Percentiles rank a stretch among this genome's conserved stretches.
phyloP scores from a whole-genome alignment of 2,797 vertebrate species.

The Holocentrus rufus region DNA sequence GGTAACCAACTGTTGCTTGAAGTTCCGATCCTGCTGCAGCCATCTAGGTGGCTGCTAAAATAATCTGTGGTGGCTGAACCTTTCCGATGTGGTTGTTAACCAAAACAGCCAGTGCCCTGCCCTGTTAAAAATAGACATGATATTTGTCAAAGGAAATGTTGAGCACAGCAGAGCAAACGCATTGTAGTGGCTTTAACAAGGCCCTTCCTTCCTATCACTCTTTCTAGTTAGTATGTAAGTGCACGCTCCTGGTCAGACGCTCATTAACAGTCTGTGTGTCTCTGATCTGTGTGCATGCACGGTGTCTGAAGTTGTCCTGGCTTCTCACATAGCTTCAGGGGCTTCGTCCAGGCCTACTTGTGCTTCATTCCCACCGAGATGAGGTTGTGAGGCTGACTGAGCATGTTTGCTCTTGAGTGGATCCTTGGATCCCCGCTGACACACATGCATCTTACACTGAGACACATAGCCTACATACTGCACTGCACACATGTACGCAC shows the following conservation, averaged over 20 bases:
- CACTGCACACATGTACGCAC: constrained; percentile 13
- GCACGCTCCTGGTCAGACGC: constrained; percentile 4
- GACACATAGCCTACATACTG: constrained; percentile 69
- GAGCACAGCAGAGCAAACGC: not conserved
- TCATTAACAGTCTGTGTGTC: not conserved
- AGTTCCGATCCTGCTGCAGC: not conserved
- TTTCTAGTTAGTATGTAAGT: constrained; percentile 18
- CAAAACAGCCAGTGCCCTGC: not conserved
- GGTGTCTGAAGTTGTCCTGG: constrained; percentile 24
- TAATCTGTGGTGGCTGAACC: constrained; percentile 1
- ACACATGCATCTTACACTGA: constrained; percentile 44
- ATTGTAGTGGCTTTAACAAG: constrained; percentile 1
- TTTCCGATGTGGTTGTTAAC: not conserved
- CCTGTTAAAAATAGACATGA: constrained; percentile 5
- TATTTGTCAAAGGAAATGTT: constrained; percentile 18
- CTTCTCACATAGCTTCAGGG: constrained; percentile 35
- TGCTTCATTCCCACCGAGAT: constrained; percentile 5
- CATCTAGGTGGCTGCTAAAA: too few relatives aligned
- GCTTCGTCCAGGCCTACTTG: constrained; percentile 25
- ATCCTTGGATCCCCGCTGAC: constrained; percentile 36
- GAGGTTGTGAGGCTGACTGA: constrained; percentile 59
- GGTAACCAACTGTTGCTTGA: not conserved
- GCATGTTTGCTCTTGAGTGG: constrained; percentile 54
- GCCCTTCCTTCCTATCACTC: constrained; percentile 1
- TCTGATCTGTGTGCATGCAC: constrained; percentile 2